Percentiles rank a stretch among this genome's conserved stretches.
These are phyloP conservation scores for Nomada ferruginata DNA, from an alignment of 2,888 invertebrate genomes.

Conservation along the genomic window DNA sequence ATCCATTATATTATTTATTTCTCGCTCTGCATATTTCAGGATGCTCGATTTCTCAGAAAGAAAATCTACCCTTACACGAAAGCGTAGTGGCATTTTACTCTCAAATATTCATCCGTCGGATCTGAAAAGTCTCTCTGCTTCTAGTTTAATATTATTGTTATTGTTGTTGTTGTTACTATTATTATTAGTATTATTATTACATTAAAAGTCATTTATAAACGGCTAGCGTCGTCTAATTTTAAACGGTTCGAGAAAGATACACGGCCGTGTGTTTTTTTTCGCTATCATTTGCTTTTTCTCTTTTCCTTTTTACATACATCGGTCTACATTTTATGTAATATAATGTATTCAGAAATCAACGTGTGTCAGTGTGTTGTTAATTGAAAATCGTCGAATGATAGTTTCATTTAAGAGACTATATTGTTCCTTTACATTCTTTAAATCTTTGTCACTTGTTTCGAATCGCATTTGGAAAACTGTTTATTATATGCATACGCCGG, in stretches of 20 bases:
- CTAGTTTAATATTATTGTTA: conserved; percentile 41
- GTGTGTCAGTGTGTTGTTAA: conserved; percentile 12
- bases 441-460: conserved; percentile 45
- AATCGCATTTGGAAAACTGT: conserved; percentile 56
- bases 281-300: not conserved
- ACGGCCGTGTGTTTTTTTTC: conserved; percentile 10
- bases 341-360: conserved; percentile 44
- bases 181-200: conserved; percentile 17
- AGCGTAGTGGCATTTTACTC: conserved; percentile 74
- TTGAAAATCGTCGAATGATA: conserved; percentile 48
- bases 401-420: conserved; percentile 29
- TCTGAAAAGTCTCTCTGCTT: conserved; percentile 59
- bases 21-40: conserved; percentile 56
- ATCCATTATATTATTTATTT: conserved; percentile 43
- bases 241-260: conserved; percentile 35
- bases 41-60: conserved; percentile 74
- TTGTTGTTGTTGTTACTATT: not conserved
- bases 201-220: conserved; percentile 20
- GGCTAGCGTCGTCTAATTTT: conserved; percentile 33
- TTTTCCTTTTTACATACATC: conserved; percentile 19
- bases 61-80: conserved; percentile 72
- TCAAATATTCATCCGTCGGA: conserved; percentile 62
- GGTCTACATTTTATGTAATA: conserved; percentile 17
- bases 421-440: conserved; percentile 2
- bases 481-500: conserved; percentile 55